These are phyloP conservation scores for Carabus problematicus DNA, from an alignment of 2,888 invertebrate genomes.

Conservation along the genomic window DNA sequence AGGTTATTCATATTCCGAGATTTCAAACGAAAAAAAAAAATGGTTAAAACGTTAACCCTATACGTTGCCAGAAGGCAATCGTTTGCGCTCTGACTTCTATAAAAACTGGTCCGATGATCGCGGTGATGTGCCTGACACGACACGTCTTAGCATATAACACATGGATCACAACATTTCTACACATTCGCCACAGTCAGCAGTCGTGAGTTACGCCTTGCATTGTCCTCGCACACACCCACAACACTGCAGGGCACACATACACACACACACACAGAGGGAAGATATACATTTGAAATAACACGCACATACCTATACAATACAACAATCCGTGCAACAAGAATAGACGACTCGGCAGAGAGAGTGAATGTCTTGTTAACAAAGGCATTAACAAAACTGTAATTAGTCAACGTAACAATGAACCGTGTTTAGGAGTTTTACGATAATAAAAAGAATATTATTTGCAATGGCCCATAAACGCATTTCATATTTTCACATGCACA, in stretches of 20 bases:
- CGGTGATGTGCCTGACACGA: slow-evolving; percentile 4
- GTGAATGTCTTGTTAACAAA: slow-evolving; percentile 27
- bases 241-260: slow-evolving; percentile 9
- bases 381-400: slow-evolving; percentile 22
- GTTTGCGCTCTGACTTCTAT: neutral
- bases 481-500: no score
- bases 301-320: neutral
- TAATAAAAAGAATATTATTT: no score
- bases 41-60: neutral
- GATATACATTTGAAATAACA: neutral
- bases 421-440: neutral
- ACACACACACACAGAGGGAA: slow-evolving; percentile 7
- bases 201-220: slow-evolving; percentile 17
- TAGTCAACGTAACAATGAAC: neutral
- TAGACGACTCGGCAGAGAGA: no score
- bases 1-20: no score
- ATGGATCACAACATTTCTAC: slow-evolving; percentile 18
- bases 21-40: no score
- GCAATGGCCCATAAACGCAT: no score
- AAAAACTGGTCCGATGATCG: slow-evolving; percentile 11
- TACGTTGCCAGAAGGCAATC: slow-evolving; percentile 3
- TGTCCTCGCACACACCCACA: slow-evolving; percentile 22
- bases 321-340: no score
- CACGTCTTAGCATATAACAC: neutral
- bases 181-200: slow-evolving; percentile 26